Percentiles rank a stretch among this genome's conserved stretches.
phyloP scores from a whole-genome alignment of 2,113 vertebrate species.

The Calonectris borealis region DNA sequence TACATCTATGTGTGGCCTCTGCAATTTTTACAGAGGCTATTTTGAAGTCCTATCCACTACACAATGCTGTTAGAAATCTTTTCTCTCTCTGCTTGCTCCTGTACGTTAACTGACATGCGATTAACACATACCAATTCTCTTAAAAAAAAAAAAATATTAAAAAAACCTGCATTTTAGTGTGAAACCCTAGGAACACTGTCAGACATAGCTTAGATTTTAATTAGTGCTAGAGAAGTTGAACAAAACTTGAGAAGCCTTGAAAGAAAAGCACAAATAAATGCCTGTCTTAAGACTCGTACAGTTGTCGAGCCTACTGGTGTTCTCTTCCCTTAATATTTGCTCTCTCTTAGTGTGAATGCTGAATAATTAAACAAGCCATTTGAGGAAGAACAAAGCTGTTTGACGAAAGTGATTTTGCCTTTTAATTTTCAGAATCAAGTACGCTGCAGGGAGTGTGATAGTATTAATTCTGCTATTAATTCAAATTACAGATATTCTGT shows the following conservation, averaged over 20 bases:
- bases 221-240: not conserved
- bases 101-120: not conserved
- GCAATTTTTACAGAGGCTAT: not conserved
- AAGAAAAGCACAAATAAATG: not conserved
- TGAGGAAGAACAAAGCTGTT: slow-evolving; percentile 40
- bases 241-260: not conserved
- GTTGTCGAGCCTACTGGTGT: not conserved
- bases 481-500: slow-evolving; percentile 13
- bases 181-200: not conserved
- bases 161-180: not conserved
- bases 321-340: not conserved
- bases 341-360: not conserved
- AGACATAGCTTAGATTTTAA: not conserved
- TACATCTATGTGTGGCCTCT: not conserved
- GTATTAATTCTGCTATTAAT: slow-evolving; percentile 33
- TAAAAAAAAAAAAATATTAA: not conserved
- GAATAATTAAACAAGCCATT: slow-evolving; percentile 54
- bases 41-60: not conserved
- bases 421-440: slow-evolving; percentile 29
- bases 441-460: not conserved
- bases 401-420: slow-evolving; percentile 27
- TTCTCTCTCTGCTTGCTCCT: not conserved
- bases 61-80: not conserved
- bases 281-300: not conserved
- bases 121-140: not conserved